Conservation (phyloP, 2,113 vertebrate species). For the Oncorhynchus tshawytscha region DNA sequence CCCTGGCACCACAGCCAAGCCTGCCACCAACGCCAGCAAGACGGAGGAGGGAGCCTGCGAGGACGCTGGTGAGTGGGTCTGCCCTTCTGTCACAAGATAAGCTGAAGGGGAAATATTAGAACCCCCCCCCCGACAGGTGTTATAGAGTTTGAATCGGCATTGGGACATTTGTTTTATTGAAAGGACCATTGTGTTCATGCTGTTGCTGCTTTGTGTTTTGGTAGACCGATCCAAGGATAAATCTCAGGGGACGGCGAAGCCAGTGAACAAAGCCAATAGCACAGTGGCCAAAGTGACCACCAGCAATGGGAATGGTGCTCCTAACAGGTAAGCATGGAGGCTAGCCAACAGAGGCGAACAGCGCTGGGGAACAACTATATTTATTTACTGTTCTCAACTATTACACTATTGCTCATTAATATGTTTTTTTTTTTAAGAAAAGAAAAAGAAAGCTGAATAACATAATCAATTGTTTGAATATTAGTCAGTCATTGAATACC, state of each 20-base stretch:
- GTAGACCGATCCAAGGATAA: slow-evolving; percentile 90
- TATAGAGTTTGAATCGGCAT: background rate
- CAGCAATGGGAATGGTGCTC: slow-evolving; percentile 71
- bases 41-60: slow-evolving; percentile 87
- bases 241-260: slow-evolving; percentile 85
- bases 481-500: background rate
- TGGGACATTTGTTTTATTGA: background rate
- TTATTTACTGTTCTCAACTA: background rate
- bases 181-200: slow-evolving; percentile 5
- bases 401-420: background rate
- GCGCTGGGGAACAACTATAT: background rate
- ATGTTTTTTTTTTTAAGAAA: background rate
- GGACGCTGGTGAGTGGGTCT: slow-evolving; percentile 81
- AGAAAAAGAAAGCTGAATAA: background rate
- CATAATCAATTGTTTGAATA: background rate
- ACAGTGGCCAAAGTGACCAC: slow-evolving; percentile 69
- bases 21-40: slow-evolving; percentile 80
- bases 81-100: background rate
- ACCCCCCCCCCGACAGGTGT: background rate
- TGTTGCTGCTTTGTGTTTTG: slow-evolving; percentile 25
- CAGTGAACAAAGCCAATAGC: slow-evolving; percentile 86
- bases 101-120: no score
- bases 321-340: slow-evolving; percentile 60
- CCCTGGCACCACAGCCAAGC: slow-evolving; percentile 83
- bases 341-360: background rate